A percentile compares a stretch with the other conserved stretches of the same genome.
These are phyloP conservation scores for Cosmia trapezina DNA, from an alignment of 2,888 invertebrate species.

Conservation along the genomic window DNA sequence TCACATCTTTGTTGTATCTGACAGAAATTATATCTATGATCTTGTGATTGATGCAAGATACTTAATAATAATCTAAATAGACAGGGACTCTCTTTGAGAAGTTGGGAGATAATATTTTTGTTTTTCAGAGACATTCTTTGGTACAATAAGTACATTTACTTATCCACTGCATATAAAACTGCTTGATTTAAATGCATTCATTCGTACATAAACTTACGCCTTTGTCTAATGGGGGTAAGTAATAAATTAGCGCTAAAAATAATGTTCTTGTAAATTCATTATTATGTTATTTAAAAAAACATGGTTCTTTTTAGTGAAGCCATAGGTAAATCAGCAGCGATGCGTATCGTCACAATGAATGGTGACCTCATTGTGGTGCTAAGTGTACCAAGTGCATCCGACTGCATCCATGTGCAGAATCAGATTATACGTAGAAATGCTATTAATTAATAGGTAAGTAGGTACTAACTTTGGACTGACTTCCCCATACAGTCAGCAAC, in stretches of 20 bases:
- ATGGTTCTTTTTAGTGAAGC: neutral
- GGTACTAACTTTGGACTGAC: neutral
- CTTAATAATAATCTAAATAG: neutral
- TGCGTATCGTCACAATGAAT: slow-evolving; percentile 48
- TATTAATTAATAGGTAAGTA: slow-evolving; percentile 4
- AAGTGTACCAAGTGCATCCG: slow-evolving; percentile 35
- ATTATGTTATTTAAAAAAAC: no score
- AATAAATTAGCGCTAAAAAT: neutral
- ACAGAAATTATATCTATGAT: neutral
- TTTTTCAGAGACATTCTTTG: slow-evolving; percentile 4
- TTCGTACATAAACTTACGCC: neutral
- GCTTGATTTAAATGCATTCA: neutral
- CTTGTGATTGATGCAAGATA: neutral
- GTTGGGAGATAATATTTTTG: neutral
- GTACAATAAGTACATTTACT: neutral
- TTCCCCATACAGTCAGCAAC: neutral
- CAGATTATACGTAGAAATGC: neutral
- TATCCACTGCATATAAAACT: neutral
- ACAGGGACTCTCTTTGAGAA: neutral
- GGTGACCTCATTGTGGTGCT: slow-evolving; percentile 34
- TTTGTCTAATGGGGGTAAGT: neutral
- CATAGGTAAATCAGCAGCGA: slow-evolving; percentile 29
- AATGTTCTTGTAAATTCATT: neutral
- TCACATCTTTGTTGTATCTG: slow-evolving; percentile 4
- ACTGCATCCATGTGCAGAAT: slow-evolving; percentile 38